phyloP scores from a whole-genome alignment of 2,113 vertebrate genomes.

The Tupaia tana region DNA sequence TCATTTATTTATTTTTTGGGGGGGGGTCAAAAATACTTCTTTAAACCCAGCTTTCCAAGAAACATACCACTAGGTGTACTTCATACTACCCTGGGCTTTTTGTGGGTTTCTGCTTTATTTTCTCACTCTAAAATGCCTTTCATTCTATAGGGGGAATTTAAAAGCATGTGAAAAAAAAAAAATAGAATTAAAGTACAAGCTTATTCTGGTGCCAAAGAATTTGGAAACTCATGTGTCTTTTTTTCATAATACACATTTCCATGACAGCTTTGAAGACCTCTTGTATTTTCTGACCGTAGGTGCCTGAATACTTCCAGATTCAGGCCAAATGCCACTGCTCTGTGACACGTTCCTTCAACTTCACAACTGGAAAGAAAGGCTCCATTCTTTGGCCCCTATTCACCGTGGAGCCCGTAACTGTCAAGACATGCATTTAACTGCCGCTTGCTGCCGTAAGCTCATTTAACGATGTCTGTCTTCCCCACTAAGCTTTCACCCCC shows the following conservation, averaged over 20 bases:
- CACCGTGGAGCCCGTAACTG: rapidly evolving
- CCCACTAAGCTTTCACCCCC: rapidly evolving
- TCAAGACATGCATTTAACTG: rapidly evolving
- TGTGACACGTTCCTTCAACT: neutral
- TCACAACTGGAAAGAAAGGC: neutral
- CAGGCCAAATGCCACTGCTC: neutral
- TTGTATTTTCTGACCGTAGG: neutral
- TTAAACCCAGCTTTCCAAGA: neutral
- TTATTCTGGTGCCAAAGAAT: too few relatives aligned
- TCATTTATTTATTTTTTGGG: too few relatives aligned
- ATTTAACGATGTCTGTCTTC: rapidly evolving
- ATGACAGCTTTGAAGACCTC: too few relatives aligned
- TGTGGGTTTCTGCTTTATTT: rapidly evolving
- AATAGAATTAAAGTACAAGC: too few relatives aligned
- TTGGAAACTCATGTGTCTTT: too few relatives aligned
- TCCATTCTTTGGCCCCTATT: neutral
- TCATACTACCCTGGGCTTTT: rapidly evolving
- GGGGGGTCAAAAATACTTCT: neutral
- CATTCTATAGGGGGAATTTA: neutral
- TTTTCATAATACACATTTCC: too few relatives aligned
- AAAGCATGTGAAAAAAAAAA: too few relatives aligned
- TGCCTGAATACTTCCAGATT: neutral
- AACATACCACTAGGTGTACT: neutral
- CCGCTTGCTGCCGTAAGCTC: neutral
- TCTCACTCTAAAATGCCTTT: neutral